Evolutionary conservation across 2,888 invertebrate species (phyloP), one percentile per base, ranked within the genome.

Genomic region (Phasia obesa): DNA sequence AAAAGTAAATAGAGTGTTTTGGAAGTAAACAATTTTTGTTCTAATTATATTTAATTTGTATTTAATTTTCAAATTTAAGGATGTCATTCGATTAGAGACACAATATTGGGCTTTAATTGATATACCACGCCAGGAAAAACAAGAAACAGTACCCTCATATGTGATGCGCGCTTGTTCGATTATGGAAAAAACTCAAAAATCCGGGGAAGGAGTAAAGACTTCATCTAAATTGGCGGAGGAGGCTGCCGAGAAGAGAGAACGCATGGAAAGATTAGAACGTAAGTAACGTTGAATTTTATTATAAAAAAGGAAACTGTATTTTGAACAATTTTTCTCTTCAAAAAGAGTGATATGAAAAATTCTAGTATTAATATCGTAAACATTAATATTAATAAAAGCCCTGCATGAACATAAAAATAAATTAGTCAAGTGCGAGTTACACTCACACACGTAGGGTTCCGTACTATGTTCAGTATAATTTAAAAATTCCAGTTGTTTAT

Each of bases 21-120:
- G n/a, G 7, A 53, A 31, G 0, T 55, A n/a, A 25, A 6, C n/a
- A 5, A 44, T 19, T 19, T 42, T 13, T n/a, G 0, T 19, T 31
- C 19, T 27, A 11, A 38, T 25, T 17, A 27, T 13, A 42, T 62
- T n/a, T 27, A 47, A 59, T 31, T 38, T 21, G n/a, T 47, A 2
- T 42, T 38, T 23, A 25, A 31, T 19, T 35, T 19, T 31, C 5
- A 15, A 31, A 49, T 42, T 19, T 35, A 92, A 97, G 97, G 97
- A 97, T 87, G 97, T 97, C 53, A 97, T 97, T 85, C 95, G 96
- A 85, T 92, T 97, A 88, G 97, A 97, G 92, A 96, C 97, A 7
- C 96, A 97, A 90, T 97, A 98, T 92, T 98, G 98, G 98, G 96
- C 97, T 7, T 92, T 98, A 87, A 96, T 98, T 79, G 98, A 98